Percentiles rank a stretch among this genome's conserved stretches.
Evolutionary conservation across 2,797 vertebrate species (phyloP).

Genomic region (Pygocentrus nattereri): DNA sequence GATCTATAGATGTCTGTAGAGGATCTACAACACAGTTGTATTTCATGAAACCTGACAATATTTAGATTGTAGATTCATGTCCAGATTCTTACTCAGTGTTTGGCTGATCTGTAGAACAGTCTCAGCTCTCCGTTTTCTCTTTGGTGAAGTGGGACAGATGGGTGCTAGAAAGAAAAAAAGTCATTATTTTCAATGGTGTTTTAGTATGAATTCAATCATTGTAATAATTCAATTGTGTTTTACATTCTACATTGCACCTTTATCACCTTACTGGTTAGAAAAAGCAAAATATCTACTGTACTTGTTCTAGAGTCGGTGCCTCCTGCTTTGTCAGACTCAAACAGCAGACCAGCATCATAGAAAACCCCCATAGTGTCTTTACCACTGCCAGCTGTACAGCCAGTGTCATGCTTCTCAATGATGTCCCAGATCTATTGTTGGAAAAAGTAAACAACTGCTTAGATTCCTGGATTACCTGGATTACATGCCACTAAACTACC

Average conservation of each 20-base stretch:
- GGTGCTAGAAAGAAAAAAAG: conserved; percentile 4
- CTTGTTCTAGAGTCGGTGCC: conserved; percentile 62
- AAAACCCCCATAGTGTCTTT: conserved; percentile 78
- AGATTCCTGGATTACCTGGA: too few relatives aligned
- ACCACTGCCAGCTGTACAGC: conserved; percentile 80
- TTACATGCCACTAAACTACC: too few relatives aligned
- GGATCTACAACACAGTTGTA: neutral
- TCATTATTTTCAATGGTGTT: neutral
- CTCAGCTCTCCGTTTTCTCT: conserved; percentile 40
- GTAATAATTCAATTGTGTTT: too few relatives aligned
- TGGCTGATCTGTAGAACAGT: neutral
- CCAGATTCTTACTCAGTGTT: conserved; percentile 30
- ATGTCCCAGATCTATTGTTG: conserved; percentile 78
- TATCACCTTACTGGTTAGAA: neutral
- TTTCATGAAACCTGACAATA: neutral
- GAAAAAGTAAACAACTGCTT: neutral
- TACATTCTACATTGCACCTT: neutral
- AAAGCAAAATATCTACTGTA: neutral
- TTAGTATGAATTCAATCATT: too few relatives aligned
- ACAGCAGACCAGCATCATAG: conserved; percentile 77
- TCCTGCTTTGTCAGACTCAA: conserved; percentile 63
- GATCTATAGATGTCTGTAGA: neutral
- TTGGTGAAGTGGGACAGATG: conserved; percentile 4
- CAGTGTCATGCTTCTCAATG: conserved; percentile 80
- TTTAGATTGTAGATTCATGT: neutral